Evolutionary conservation across 2,797 vertebrate genomes (phyloP).

Genomic region (Xiphophorus birchmanni): DNA sequence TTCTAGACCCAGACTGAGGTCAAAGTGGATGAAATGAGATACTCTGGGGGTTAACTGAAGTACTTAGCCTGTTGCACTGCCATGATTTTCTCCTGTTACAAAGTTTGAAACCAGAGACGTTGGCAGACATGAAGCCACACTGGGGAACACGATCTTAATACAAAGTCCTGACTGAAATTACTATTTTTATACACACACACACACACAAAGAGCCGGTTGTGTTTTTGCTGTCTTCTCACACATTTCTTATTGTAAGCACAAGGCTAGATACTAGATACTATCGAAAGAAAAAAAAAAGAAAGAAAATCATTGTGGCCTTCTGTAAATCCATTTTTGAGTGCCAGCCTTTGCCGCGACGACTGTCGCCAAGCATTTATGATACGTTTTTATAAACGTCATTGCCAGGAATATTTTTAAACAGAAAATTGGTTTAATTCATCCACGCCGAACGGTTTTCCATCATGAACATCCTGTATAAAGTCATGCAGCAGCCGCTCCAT

Average conservation of each 20-base stretch:
- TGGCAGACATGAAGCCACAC: neutral
- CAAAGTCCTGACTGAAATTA: no score
- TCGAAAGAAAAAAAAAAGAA: neutral
- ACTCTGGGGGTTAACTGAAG: slow-evolving; percentile 23
- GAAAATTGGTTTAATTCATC: neutral
- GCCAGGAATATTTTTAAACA: neutral
- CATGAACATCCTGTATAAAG: neutral
- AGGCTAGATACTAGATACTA: neutral
- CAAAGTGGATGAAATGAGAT: slow-evolving; percentile 49
- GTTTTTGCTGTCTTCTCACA: neutral
- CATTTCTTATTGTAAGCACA: neutral
- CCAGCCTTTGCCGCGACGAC: neutral
- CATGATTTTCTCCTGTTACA: slow-evolving; percentile 2
- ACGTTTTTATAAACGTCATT: neutral
- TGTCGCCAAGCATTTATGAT: neutral
- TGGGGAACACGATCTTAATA: neutral
- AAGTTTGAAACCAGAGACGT: neutral
- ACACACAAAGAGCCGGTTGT: neutral
- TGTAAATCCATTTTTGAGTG: neutral
- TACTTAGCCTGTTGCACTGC: slow-evolving; percentile 15
- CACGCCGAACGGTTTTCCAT: neutral
- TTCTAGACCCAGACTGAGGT: slow-evolving; percentile 59
- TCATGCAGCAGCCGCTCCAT: neutral
- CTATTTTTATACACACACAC: neutral
- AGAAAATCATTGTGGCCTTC: neutral